Evolutionary conservation across 2,888 invertebrate genomes (phyloP).

Genomic region (Sesamia inferens): DNA sequence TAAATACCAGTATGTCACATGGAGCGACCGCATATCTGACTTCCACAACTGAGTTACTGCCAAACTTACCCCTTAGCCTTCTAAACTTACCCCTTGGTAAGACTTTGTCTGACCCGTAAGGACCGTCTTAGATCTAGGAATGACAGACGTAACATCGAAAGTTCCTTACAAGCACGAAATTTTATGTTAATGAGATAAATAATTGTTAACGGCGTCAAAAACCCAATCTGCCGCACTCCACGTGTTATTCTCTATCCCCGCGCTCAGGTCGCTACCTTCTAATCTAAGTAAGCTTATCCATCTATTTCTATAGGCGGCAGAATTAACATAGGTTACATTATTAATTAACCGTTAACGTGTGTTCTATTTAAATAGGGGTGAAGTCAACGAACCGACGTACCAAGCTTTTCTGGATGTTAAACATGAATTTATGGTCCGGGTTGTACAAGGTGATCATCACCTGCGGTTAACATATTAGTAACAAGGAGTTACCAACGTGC

Average conservation of each 20-base stretch:
- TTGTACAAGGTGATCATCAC: background rate
- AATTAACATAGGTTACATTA: slow-evolving; percentile 57
- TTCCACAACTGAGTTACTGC: too few species aligned
- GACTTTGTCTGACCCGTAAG: too few species aligned
- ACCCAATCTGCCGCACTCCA: slow-evolving; percentile 13
- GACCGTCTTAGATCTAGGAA: too few species aligned
- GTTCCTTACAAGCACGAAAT: background rate
- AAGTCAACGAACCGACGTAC: background rate
- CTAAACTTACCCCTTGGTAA: too few species aligned
- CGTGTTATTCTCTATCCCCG: slow-evolving; percentile 23
- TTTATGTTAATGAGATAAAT: background rate
- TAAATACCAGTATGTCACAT: too few species aligned
- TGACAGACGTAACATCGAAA: background rate
- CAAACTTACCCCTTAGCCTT: too few species aligned
- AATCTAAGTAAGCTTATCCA: slow-evolving; percentile 54
- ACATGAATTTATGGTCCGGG: background rate
- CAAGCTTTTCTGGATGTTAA: slow-evolving; percentile 1
- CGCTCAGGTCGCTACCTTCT: slow-evolving; percentile 36
- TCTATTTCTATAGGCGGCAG: slow-evolving; percentile 36
- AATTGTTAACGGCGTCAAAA: slow-evolving; percentile 21
- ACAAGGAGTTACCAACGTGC: too few species aligned
- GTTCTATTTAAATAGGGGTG: slow-evolving; percentile 29
- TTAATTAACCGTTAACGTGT: slow-evolving; percentile 60
- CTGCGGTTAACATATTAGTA: background rate
- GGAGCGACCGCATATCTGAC: too few species aligned